A percentile compares a stretch with the other conserved stretches of the same genome.
These are phyloP conservation scores for Isotomurus palustris DNA, from an alignment of 2,888 invertebrate genomes.

Conservation along the genomic window DNA sequence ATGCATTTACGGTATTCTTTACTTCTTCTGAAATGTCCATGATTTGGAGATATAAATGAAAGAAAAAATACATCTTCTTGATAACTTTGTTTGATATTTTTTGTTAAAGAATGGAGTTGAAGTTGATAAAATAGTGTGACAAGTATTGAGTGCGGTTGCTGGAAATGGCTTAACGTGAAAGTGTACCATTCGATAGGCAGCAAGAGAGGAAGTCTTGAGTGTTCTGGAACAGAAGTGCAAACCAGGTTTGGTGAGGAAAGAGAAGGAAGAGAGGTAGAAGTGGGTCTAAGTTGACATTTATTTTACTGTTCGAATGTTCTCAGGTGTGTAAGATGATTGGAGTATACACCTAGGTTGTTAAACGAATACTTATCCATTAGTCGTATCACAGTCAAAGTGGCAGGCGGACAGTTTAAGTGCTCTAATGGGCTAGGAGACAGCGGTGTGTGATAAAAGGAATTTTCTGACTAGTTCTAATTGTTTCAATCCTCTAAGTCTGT, in stretches of 20 bases:
- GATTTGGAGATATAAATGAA: too few relatives aligned
- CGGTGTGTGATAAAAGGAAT: constrained; percentile 37
- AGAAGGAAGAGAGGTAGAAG: background rate
- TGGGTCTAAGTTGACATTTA: constrained; percentile 9
- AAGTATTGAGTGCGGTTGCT: too few relatives aligned
- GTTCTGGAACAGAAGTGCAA: background rate
- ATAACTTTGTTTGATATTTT: too few relatives aligned
- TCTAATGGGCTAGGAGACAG: constrained; percentile 46
- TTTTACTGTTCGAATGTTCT: constrained; percentile 2
- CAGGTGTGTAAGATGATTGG: constrained; percentile 1
- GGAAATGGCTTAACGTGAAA: too few relatives aligned
- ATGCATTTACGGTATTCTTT: too few relatives aligned
- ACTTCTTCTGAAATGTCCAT: too few relatives aligned
- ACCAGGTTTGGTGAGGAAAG: background rate
- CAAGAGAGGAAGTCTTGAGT: too few relatives aligned
- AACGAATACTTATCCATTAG: constrained; percentile 32
- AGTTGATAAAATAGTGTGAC: background rate
- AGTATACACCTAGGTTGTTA: constrained; percentile 8
- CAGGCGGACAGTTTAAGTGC: constrained; percentile 43
- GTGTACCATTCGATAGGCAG: too few relatives aligned
- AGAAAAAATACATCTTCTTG: too few relatives aligned
- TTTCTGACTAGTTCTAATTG: constrained; percentile 42
- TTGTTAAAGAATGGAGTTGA: background rate
- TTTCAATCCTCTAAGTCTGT: constrained; percentile 30
- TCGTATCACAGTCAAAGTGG: constrained; percentile 37